A percentile compares a stretch with the other conserved stretches of the same genome.
These are phyloP conservation scores for Henicopernis longicauda DNA, from an alignment of 2,113 vertebrate genomes.

Conservation along the genomic window DNA sequence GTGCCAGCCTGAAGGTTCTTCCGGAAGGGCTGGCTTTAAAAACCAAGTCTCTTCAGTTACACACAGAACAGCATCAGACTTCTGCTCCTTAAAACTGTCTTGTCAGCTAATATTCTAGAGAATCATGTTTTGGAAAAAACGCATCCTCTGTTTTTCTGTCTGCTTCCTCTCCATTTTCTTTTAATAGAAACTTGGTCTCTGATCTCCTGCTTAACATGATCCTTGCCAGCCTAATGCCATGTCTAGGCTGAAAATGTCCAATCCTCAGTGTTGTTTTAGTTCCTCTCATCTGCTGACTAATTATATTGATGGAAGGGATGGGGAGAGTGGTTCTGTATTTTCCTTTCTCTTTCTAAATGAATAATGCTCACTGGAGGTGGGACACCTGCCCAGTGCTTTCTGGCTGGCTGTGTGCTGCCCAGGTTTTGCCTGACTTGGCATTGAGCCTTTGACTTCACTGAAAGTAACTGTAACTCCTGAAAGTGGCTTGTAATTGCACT, in stretches of 20 bases:
- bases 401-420: not conserved
- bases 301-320: not conserved
- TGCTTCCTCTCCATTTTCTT: not conserved
- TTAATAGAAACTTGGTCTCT: not conserved
- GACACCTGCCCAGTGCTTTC: not conserved
- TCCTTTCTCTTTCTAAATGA: not conserved
- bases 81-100: not conserved
- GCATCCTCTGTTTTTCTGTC: not conserved
- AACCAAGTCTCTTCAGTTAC: not conserved
- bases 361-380: accelerated
- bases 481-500: accelerated
- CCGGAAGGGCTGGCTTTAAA: not conserved
- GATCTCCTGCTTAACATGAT: not conserved
- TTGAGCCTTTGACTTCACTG: not conserved
- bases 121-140: not conserved
- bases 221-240: accelerated
- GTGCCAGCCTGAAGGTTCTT: not conserved
- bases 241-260: not conserved
- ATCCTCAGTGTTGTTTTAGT: not conserved
- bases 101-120: not conserved
- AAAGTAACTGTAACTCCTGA: not conserved
- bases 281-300: not conserved
- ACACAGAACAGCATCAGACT: not conserved
- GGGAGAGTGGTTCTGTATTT: not conserved
- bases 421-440: accelerated